phyloP scores from a whole-genome alignment of 2,797 vertebrate genomes.

The Pangasius krempfi region DNA sequence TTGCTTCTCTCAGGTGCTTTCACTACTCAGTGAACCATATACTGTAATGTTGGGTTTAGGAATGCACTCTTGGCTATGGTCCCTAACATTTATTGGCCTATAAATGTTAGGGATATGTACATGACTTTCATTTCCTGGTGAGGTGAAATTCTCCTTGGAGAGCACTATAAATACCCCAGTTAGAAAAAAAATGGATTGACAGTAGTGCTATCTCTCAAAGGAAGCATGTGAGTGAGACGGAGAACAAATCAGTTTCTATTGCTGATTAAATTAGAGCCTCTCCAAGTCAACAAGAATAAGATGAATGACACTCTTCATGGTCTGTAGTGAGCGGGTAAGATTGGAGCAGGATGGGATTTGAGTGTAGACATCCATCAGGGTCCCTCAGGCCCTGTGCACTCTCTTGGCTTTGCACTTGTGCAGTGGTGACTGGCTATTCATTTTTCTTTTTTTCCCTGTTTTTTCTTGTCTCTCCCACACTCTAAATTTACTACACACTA shows the following conservation, averaged over 20 bases:
- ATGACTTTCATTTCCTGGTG: background rate
- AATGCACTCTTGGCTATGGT: background rate
- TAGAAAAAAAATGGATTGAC: slow-evolving; percentile 21
- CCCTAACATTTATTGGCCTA: background rate
- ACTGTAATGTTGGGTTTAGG: background rate
- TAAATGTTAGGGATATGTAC: background rate
- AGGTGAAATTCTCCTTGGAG: background rate
- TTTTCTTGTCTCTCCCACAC: background rate
- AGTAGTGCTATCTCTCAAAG: background rate
- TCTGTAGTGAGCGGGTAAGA: slow-evolving; percentile 19
- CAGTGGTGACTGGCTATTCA: slow-evolving; percentile 27
- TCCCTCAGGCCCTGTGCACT: slow-evolving; percentile 11
- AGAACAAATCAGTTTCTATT: slow-evolving; percentile 28
- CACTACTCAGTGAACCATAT: background rate
- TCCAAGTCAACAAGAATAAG: slow-evolving; percentile 34
- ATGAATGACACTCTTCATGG: slow-evolving; percentile 32
- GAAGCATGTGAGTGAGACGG: slow-evolving; percentile 5
- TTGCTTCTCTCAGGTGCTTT: background rate
- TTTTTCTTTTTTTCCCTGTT: slow-evolving; percentile 12
- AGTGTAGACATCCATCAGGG: slow-evolving; percentile 28
- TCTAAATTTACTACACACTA: slow-evolving; percentile 15
- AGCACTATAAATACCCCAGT: background rate
- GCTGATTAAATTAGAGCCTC: slow-evolving; percentile 29
- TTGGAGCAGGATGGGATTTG: slow-evolving; percentile 33
- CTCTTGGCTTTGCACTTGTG: background rate